These are phyloP conservation scores for Pristionchus pacificus DNA, from an alignment of 1,140 invertebrate species.

Conservation along the genomic window DNA sequence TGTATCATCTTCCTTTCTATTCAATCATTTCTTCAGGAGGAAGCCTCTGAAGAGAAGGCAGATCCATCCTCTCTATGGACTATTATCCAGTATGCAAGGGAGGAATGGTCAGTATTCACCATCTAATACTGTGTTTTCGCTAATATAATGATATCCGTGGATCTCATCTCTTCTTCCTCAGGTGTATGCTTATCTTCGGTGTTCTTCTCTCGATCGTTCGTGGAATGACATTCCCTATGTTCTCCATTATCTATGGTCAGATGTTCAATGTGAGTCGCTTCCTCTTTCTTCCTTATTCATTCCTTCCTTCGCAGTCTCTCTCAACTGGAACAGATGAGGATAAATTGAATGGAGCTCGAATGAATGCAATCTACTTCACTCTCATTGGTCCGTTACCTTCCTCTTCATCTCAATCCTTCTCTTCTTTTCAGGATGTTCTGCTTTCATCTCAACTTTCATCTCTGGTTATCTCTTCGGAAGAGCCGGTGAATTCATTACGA, in stretches of 20 bases:
- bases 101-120: neutral
- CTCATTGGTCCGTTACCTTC: neutral
- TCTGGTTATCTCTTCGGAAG: constrained; percentile 58
- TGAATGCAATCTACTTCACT: neutral
- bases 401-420: neutral
- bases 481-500: constrained; percentile 51
- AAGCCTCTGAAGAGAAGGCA: neutral
- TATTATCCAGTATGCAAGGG: constrained; percentile 2
- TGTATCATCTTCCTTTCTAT: too few relatives aligned
- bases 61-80: neutral
- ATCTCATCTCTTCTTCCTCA: neutral
- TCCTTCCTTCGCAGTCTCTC: neutral
- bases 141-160: neutral
- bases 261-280: constrained; percentile 37
- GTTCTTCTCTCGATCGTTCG: constrained; percentile 42
- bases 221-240: constrained; percentile 49
- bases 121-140: neutral
- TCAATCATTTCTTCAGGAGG: too few relatives aligned
- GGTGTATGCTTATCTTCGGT: constrained; percentile 13
- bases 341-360: neutral
- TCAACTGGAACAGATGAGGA: neutral
- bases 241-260: constrained; percentile 52
- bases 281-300: neutral
- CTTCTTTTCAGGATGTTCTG: neutral
- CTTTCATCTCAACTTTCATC: constrained; percentile 38